Percentiles rank a stretch among this genome's conserved stretches.
Evolutionary conservation across 2,888 invertebrate genomes (phyloP).

Genomic region (Agriopis leucophaearia): DNA sequence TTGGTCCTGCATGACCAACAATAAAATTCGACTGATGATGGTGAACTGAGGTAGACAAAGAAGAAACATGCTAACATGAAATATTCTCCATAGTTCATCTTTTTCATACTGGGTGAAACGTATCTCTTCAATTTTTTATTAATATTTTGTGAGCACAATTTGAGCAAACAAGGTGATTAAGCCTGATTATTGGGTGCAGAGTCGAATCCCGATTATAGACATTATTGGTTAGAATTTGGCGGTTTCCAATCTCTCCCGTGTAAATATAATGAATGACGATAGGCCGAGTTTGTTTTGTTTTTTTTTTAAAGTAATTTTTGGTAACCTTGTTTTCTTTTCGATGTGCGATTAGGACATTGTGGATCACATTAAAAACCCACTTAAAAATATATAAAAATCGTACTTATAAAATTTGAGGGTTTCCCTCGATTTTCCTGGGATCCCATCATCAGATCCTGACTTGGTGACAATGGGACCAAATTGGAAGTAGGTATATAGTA

Average conservation of each 20-base stretch:
- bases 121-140: conserved; percentile 45
- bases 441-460: too few species aligned
- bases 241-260: conserved; percentile 69
- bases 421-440: too few species aligned
- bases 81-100: background rate
- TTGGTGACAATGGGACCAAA: too few species aligned
- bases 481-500: too few species aligned
- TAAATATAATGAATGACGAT: conserved; percentile 76
- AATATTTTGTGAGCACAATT: conserved; percentile 58
- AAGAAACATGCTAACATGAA: too few species aligned
- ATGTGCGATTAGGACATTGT: background rate
- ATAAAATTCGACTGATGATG: too few species aligned
- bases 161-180: conserved; percentile 76
- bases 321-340: background rate
- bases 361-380: too few species aligned
- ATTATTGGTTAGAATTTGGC: conserved; percentile 74
- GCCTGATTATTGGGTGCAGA: conserved; percentile 76
- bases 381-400: too few species aligned
- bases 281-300: conserved; percentile 62
- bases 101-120: background rate
- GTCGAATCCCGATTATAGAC: conserved; percentile 80
- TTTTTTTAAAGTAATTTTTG: conserved; percentile 52
- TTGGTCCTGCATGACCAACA: too few species aligned
- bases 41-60: too few species aligned
- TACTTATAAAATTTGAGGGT: too few species aligned